Conservation (phyloP, 1,140 invertebrate species). For the Ceratosolen solmsi region DNA sequence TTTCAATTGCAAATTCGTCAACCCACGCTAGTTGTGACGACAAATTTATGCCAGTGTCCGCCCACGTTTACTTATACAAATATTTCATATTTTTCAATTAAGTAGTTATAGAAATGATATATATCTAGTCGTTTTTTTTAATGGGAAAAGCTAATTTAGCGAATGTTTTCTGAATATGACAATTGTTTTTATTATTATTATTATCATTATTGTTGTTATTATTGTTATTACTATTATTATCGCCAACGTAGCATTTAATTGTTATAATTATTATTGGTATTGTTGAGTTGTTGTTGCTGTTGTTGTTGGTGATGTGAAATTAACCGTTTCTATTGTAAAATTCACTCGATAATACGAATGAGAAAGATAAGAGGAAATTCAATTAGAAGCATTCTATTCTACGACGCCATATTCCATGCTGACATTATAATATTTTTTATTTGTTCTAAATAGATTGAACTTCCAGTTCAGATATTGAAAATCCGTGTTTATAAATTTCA, state of each 20-base stretch:
- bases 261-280: too few species aligned
- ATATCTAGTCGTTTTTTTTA: too few species aligned
- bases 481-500: not conserved
- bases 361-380: not conserved
- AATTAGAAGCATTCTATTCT: not conserved
- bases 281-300: too few species aligned
- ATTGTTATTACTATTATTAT: too few species aligned
- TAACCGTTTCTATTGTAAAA: not conserved
- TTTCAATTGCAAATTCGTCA: not conserved
- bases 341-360: not conserved
- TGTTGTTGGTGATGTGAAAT: too few species aligned
- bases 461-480: conserved; percentile 14
- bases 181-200: too few species aligned
- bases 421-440: not conserved
- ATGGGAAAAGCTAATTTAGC: too few species aligned
- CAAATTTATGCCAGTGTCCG: not conserved
- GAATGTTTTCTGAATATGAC: too few species aligned
- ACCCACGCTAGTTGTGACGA: not conserved
- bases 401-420: not conserved
- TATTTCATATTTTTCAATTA: not conserved
- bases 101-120: too few species aligned
- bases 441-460: not conserved
- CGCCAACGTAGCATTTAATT: too few species aligned
- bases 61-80: not conserved
- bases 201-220: too few species aligned